phyloP scores from a whole-genome alignment of 2,113 vertebrate genomes.

The Myocastor coypus region DNA sequence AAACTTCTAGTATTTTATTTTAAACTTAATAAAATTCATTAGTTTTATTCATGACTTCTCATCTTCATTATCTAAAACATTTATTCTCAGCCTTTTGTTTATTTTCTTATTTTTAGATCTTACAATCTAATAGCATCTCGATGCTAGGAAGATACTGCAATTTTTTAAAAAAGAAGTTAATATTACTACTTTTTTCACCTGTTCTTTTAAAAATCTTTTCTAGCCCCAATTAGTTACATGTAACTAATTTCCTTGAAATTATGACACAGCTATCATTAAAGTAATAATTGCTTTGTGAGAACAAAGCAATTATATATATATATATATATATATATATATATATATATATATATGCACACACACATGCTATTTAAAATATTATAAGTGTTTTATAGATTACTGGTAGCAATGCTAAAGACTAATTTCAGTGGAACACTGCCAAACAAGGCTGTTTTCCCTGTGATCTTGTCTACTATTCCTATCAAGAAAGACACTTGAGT shows the following conservation, averaged over 20 bases:
- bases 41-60: no score
- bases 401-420: not conserved
- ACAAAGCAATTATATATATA: not conserved
- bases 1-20: slow-evolving; percentile 24
- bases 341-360: not conserved
- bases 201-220: not conserved
- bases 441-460: not conserved
- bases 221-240: not conserved
- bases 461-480: not conserved
- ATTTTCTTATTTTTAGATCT: not conserved
- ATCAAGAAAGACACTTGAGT: not conserved
- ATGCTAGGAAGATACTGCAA: not conserved
- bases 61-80: not conserved
- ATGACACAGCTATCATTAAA: not conserved
- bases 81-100: not conserved
- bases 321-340: not conserved
- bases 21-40: not conserved
- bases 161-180: not conserved
- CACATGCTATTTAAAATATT: not conserved
- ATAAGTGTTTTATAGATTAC: slow-evolving; percentile 9
- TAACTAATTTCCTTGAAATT: slow-evolving; percentile 35
- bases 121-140: not conserved
- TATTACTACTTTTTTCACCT: not conserved
- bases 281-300: not conserved
- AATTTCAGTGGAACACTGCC: not conserved